Percentiles rank a stretch among this genome's conserved stretches.
These are phyloP conservation scores for Axea sp. DNA, from an alignment of 2,888 invertebrate species.

Conservation along the genomic window DNA sequence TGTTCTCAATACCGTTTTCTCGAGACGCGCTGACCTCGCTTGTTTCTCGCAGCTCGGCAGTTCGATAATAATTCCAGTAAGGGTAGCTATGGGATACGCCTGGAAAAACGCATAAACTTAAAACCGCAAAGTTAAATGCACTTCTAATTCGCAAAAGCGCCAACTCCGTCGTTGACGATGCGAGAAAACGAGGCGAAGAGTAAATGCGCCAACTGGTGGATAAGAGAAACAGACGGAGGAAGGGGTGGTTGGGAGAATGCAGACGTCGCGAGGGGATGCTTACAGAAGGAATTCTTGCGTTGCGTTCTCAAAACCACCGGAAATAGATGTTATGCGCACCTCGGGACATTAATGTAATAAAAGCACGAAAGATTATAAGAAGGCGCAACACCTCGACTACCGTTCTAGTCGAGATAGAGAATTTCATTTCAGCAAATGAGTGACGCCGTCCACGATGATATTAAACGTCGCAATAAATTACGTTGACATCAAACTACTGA, in stretches of 20 bases:
- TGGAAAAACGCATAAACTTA: constrained; percentile 66
- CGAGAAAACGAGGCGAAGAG: constrained; percentile 26
- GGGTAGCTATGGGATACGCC: constrained; percentile 45
- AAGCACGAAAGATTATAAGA: constrained; percentile 59
- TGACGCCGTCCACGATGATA: constrained; percentile 41
- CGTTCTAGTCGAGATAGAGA: constrained; percentile 20
- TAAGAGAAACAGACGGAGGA: constrained; percentile 36
- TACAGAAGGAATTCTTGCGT: constrained; percentile 40
- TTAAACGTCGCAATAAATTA: constrained; percentile 50
- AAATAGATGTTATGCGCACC: constrained; percentile 67
- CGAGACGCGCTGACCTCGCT: constrained; percentile 41
- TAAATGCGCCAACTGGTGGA: constrained; percentile 28
- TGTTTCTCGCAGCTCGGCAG: constrained; percentile 45
- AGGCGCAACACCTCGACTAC: constrained; percentile 52
- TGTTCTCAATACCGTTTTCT: too few species aligned
- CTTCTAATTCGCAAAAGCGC: constrained; percentile 66
- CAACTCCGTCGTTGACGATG: constrained; percentile 60
- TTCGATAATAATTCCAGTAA: constrained; percentile 61
- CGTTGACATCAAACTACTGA: constrained; percentile 20
- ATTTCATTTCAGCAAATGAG: constrained; percentile 57
- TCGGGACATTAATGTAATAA: constrained; percentile 66
- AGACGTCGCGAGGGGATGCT: constrained; percentile 7
- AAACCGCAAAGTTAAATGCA: constrained; percentile 67
- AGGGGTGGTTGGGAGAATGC: not conserved
- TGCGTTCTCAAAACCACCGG: constrained; percentile 67